A percentile compares a stretch with the other conserved stretches of the same genome.
These are phyloP conservation scores for Phorcus lineatus DNA, from an alignment of 2,888 invertebrate species.

Conservation along the genomic window DNA sequence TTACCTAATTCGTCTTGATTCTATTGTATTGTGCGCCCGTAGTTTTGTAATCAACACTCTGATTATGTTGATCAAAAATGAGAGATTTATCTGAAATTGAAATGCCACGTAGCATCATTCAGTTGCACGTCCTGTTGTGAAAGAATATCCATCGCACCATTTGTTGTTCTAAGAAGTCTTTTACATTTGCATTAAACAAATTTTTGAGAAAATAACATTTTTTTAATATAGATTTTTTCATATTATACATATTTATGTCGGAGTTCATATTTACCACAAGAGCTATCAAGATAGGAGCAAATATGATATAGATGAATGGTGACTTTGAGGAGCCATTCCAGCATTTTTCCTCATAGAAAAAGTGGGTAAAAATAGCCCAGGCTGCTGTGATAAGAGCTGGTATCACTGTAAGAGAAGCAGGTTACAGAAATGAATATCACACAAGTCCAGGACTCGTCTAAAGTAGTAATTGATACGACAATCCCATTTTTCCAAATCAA, in stretches of 20 bases:
- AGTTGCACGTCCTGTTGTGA: neutral
- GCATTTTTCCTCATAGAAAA: constrained; percentile 64
- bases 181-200: too few species aligned
- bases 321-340: constrained; percentile 70
- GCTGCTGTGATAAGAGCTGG: constrained; percentile 76
- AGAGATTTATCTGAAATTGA: constrained; percentile 75
- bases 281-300: constrained; percentile 74
- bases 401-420: constrained; percentile 71
- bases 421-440: neutral
- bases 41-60: constrained; percentile 77
- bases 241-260: too few species aligned
- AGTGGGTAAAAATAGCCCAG: constrained; percentile 76
- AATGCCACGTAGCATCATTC: constrained; percentile 27
- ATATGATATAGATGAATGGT: constrained; percentile 36
- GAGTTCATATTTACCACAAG: constrained; percentile 67
- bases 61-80: constrained; percentile 77
- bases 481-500: too few species aligned
- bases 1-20: constrained; percentile 76
- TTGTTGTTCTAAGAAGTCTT: neutral
- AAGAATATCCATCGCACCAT: too few species aligned
- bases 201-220: too few species aligned
- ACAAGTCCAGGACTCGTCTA: neutral
- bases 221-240: too few species aligned
- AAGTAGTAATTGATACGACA: too few species aligned
- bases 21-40: constrained; percentile 76